Base-by-base conservation (phyloP, 2,888 invertebrate genomes). In the Mycalesis mineus region DNA sequence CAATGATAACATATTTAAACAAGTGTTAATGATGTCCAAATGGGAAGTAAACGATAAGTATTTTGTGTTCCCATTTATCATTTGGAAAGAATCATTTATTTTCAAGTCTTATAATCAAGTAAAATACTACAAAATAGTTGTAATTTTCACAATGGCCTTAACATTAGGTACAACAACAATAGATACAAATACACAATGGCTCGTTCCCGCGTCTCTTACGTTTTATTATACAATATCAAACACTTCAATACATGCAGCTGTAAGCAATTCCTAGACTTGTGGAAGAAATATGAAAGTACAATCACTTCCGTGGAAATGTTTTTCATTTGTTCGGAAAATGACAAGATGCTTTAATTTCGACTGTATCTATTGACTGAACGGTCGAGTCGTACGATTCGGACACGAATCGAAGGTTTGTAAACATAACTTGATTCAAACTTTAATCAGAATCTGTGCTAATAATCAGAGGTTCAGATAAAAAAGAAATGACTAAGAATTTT, bases 181-280 rank as follows among this genome's bases (percentile, higher is more conserved):
- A 73, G 75, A 71, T 67, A 40, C 13, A 56, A 59, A 48, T 36
- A 59, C 47, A 84, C 86, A 84, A 85, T 82, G 67, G 78, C 66
- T 71, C 67, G 73, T 87, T 88, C 86, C 81, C 88, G 87, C 84
- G 82, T 75, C 78, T 82, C 80, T 88, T 87, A 85, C 80, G 77
- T 74, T 72, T 77, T 77, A 74, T 88, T 87, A 86, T 80, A 84
- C 83, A 86, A 86, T 78, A 82, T 75, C 74, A 73, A 68, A 71
- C 75, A 74, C 74, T 80, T 57, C 58, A 62, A 58, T 64, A 54
- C 61, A 62, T 60, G 57, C 59, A 57, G 58, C 47, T 60, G 52
- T 55, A 42, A 62, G 44, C 54, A 53, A 22, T 53, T 53, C 44
- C 44, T 42, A 40, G 31, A 58, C 40, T 45, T 51, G 48, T 47